A percentile compares a stretch with the other conserved stretches of the same genome.
Evolutionary conservation across 2,888 invertebrate genomes (phyloP).

Genomic region (Raillietiella orientalis): DNA sequence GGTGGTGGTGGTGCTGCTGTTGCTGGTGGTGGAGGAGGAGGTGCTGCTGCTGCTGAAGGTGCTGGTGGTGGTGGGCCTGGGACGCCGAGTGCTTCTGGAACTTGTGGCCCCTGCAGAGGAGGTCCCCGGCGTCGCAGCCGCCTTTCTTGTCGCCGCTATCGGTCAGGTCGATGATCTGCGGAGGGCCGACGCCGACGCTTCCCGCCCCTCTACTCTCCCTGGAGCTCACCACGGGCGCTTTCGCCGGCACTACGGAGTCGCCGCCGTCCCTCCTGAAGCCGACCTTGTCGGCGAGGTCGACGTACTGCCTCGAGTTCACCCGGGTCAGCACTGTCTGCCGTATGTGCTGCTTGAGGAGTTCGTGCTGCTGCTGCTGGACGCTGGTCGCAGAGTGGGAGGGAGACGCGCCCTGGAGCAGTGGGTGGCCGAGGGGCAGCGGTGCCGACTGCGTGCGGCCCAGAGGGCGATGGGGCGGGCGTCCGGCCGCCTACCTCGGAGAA

Average conservation of each 20-base stretch:
- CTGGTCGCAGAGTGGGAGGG: slow-evolving; percentile 13
- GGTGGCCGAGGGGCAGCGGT: slow-evolving; percentile 59
- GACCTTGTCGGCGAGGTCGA: slow-evolving; percentile 18
- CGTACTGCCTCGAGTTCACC: slow-evolving; percentile 22
- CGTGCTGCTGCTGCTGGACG: slow-evolving; percentile 17
- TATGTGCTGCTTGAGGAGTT: slow-evolving; percentile 36
- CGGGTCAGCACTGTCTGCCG: slow-evolving; percentile 56
- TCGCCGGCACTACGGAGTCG: too few relatives aligned
- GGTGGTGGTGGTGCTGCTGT: too few relatives aligned
- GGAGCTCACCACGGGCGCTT: too few relatives aligned
- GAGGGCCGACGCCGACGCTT: too few relatives aligned
- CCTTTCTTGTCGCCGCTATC: slow-evolving; percentile 5
- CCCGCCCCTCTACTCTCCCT: too few relatives aligned
- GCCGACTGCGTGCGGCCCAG: slow-evolving; percentile 81
- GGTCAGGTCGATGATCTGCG: slow-evolving; percentile 9
- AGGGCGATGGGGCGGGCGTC: slow-evolving; percentile 37
- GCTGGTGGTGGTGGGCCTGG: slow-evolving; percentile 22
- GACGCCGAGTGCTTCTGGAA: too few relatives aligned
- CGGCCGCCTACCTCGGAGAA: too few relatives aligned
- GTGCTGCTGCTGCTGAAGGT: slow-evolving; percentile 28
- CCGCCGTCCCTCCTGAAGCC: too few relatives aligned
- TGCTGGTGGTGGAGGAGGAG: slow-evolving; percentile 24
- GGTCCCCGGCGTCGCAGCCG: background rate
- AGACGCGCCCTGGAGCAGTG: slow-evolving; percentile 23
- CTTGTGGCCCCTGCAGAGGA: too few relatives aligned